Evolutionary conservation across 2,888 invertebrate genomes (phyloP), one percentile per base, ranked within the genome.

Genomic region (Pheosia gnoma): DNA sequence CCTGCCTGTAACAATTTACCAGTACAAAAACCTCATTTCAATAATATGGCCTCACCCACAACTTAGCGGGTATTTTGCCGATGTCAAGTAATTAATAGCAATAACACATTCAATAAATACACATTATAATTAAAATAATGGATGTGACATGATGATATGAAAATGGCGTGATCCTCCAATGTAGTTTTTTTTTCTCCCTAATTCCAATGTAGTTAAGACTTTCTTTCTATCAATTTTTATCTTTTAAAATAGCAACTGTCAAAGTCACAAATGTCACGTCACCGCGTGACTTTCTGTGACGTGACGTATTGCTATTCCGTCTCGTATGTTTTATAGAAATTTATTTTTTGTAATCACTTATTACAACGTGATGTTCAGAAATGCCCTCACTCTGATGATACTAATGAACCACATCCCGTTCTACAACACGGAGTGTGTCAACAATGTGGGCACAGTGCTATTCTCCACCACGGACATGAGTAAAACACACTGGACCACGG

Each of bases 381-480:
- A 25, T 45, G 3, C 6, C 4, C 39, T 6, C 3, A 36, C 3
- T 45, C 10, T 43, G 25, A 25, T 57, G 7, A 11, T 45, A 11
- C 3, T 45, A 1, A 10, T 11, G 9, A 45, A 25, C 25, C 0
- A 5, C 10, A 9, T 45, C 5, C 36, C 43, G 36, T 36, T 45
- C 13, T 45, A 4, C 36, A 57, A 57, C n/a, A 45, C 43, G 4
- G 63, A 76, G 3, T 60, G 68, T 25, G 61, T 71, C 0, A 65
- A 74, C 0, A 88, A 88, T 62, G 86, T 89, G 3, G 89, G 90
- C 0, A 83, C 89, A 4, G 86, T 87, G 0, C 64, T 91, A 49
- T 90, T 89, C 64, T 67, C 81, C 5, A 47, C 59, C 0, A 43
- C 67, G 0, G 86, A 89, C 59, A 43, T 81, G 7, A 63, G 65